Base-by-base conservation (phyloP, 2,888 invertebrate genomes). In the Pseudoips prasinana region DNA sequence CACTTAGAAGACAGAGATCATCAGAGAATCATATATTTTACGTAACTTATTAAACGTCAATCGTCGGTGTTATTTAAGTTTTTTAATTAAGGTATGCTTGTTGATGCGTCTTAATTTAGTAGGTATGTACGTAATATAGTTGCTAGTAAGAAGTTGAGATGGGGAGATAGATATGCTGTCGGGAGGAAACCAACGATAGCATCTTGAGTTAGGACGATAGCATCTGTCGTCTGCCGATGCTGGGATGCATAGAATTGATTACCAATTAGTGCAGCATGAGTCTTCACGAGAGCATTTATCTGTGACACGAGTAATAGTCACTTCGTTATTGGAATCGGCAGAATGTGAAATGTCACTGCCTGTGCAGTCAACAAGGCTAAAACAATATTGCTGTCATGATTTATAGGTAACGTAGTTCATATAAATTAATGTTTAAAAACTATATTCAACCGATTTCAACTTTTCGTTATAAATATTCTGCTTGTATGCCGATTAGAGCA, bases 231-330 rank as follows among this genome's bases (percentile, higher is more conserved):
- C 51, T 53, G 43, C 46, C 45, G 58, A 49, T 57, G 65, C 64
- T 64, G 69, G 71, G 68, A 67, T 55, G 64, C 63, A 70, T 73
- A 65, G 71, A 72, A 75, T 73, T 65, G 64, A 65, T 72, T 68
- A 67, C 71, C 69, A 75, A 76, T 77, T 74, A 72, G 63, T 57
- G 46, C 59, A 49, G 60, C 58, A 49, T 62, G 53, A 41, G 37
- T 56, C 54, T 70, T 68, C 54, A 64, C 58, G 56, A 57, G 54
- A 53, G 51, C 51, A 44, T 53, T 58, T 59, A 54, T 53, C 39
- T 25, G 45, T 54, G 47, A 50, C 43, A 33, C 28, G 10, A 25
- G 25, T 14, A 20, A 7, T n/a, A 6, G 22, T 14, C 14, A 14
- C 22, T 22, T 33, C 8, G 7, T 46, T 51, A 32, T 33, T 28